Conservation (phyloP, 2,113 vertebrate genomes). For the Apus apus region DNA sequence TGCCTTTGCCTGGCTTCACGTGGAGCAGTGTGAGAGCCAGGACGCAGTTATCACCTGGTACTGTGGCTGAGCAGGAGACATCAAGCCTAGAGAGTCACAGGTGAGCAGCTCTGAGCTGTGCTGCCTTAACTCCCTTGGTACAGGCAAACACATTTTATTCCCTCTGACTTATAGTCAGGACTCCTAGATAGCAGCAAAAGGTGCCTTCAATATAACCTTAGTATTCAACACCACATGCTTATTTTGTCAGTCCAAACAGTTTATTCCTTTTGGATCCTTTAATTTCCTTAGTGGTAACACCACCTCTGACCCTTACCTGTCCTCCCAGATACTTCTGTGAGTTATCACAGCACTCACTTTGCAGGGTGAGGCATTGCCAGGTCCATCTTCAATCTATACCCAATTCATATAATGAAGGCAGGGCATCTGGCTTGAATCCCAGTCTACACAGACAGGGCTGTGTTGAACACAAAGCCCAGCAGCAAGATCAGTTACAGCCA, state of each 20-base stretch:
- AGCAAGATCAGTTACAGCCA: not conserved
- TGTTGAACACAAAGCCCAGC: not conserved
- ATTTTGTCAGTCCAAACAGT: not conserved
- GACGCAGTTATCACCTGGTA: rapidly evolving
- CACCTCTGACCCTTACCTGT: not conserved
- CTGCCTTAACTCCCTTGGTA: not conserved
- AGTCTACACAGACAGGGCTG: not conserved
- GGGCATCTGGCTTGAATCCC: not conserved
- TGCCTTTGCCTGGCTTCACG: not conserved
- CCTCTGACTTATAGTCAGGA: not conserved
- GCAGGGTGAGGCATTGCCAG: not conserved
- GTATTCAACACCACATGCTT: not conserved
- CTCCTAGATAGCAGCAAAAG: not conserved
- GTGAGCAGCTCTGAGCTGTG: not conserved
- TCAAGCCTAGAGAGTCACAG: not conserved
- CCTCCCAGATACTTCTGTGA: not conserved
- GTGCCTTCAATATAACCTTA: not conserved
- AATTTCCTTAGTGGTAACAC: not conserved
- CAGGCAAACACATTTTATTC: not conserved
- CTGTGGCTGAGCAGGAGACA: not conserved
- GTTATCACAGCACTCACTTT: not conserved
- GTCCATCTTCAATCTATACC: not conserved
- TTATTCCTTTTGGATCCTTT: not conserved
- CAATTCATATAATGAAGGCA: not conserved
- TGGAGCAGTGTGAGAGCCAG: not conserved